These are phyloP conservation scores for Pyrochroa serraticornis DNA, from an alignment of 2,888 invertebrate genomes.

Conservation along the genomic window DNA sequence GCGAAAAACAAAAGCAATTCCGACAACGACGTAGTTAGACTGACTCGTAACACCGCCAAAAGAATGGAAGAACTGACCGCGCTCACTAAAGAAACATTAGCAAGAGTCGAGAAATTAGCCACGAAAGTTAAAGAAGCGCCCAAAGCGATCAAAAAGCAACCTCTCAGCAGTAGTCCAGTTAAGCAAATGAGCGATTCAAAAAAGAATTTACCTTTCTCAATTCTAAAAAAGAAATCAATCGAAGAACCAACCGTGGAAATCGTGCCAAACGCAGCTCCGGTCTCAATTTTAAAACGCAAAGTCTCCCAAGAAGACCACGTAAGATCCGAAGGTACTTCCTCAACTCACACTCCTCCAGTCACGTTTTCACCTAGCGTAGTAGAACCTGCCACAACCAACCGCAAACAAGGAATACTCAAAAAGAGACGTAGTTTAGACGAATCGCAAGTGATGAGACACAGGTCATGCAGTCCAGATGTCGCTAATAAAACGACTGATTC, in stretches of 20 bases:
- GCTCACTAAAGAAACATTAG: conserved; percentile 70
- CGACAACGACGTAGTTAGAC: conserved; percentile 14
- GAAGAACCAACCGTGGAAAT: conserved; percentile 52
- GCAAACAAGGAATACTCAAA: conserved; percentile 80
- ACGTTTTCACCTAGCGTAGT: conserved; percentile 81
- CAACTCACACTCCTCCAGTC: conserved; percentile 69
- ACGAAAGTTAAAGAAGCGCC: conserved; percentile 54
- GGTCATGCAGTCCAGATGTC: conserved; percentile 74
- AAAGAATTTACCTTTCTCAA: conserved; percentile 58
- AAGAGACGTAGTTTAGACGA: conserved; percentile 85
- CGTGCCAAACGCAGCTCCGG: conserved; percentile 51
- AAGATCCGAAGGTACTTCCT: conserved; percentile 48
- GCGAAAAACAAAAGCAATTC: conserved; percentile 2
- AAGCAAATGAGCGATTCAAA: conserved; percentile 25
- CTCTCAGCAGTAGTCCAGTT: conserved; percentile 23
- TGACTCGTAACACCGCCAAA: conserved; percentile 55
- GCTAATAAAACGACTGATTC: conserved; percentile 66
- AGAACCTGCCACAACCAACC: conserved; percentile 66
- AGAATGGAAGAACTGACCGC: conserved; percentile 70
- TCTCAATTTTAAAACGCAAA: conserved; percentile 66
- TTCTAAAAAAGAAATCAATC: conserved; percentile 71
- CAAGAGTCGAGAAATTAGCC: conserved; percentile 68
- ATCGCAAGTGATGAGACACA: conserved; percentile 70
- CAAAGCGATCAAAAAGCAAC: conserved; percentile 32
- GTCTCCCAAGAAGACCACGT: conserved; percentile 59